phyloP scores from a whole-genome alignment of 2,797 vertebrate genomes.

The Xenentodon cancila region DNA sequence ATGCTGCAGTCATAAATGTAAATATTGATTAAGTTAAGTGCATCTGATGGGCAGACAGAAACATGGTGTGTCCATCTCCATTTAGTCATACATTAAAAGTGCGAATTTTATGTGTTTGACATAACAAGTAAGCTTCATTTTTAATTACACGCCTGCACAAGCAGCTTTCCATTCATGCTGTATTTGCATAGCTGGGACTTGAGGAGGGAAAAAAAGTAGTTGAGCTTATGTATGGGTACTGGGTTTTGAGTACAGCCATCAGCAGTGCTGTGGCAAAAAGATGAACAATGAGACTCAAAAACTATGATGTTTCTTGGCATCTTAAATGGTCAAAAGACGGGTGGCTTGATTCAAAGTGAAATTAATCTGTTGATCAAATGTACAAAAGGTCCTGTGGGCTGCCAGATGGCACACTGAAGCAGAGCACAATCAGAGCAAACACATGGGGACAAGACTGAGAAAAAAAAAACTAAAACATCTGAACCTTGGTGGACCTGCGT shows the following conservation, averaged over 20 bases:
- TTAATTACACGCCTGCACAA: neutral
- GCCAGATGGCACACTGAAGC: neutral
- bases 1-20: no score
- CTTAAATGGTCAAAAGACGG: neutral
- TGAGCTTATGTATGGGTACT: neutral
- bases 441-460: neutral
- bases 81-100: neutral
- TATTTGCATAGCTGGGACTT: slow-evolving; percentile 13
- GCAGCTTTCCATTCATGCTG: neutral
- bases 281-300: neutral
- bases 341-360: neutral
- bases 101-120: neutral
- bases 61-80: neutral
- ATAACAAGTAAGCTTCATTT: slow-evolving; percentile 4
- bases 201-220: neutral
- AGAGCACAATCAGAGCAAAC: neutral
- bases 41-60: neutral
- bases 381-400: no score
- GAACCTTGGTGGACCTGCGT: neutral
- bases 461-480: neutral
- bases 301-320: neutral
- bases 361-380: neutral
- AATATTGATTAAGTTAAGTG: neutral
- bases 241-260: slow-evolving; percentile 2
- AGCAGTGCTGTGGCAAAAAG: no score